Conservation (phyloP, 2,797 vertebrate species). For the Lithobates sylvaticus region DNA sequence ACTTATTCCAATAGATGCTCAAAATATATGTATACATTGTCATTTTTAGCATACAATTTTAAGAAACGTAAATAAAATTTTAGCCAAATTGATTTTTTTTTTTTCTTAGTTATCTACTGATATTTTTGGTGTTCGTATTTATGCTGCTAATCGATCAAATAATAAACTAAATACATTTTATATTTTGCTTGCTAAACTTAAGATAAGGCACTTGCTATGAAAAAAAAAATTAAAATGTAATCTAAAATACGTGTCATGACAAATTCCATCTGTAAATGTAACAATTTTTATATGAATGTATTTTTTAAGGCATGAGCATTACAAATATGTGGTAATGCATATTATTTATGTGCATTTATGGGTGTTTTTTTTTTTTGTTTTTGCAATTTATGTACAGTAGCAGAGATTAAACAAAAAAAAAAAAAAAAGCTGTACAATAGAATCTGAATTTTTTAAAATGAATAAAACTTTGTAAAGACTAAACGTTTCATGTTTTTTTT, state of each 20-base stretch:
- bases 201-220: neutral
- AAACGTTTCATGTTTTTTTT: neutral
- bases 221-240: neutral
- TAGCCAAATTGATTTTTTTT: neutral
- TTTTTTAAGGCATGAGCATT: conserved; percentile 48
- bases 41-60: neutral
- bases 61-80: neutral
- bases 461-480: neutral
- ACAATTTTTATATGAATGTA: conserved; percentile 55
- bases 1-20: neutral
- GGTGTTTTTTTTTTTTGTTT: neutral
- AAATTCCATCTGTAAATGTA: conserved; percentile 36
- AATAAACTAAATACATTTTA: neutral
- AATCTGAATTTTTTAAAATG: neutral
- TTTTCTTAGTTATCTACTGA: neutral
- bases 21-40: neutral
- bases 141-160: neutral
- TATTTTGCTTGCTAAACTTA: neutral
- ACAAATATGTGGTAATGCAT: neutral
- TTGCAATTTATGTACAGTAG: conserved; percentile 5
- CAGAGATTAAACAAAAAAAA: neutral
- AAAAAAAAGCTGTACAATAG: conserved; percentile 7
- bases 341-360: conserved; percentile 22
- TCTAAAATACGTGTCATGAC: neutral
- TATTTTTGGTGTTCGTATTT: neutral